Conservation (phyloP, 2,888 invertebrate genomes). For the Amblyjoppa proteus region DNA sequence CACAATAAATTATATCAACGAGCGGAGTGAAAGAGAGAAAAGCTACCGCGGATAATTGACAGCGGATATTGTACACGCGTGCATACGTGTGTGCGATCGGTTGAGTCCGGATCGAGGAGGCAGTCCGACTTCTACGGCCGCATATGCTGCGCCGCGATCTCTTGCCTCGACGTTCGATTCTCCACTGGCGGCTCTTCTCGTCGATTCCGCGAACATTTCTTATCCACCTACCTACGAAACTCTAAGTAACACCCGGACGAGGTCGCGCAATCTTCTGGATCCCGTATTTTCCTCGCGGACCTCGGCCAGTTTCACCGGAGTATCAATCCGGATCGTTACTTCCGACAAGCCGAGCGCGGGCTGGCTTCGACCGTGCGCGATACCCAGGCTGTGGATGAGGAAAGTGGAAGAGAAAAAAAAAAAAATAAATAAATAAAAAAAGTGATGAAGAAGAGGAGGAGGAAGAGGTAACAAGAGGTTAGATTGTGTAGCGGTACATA, state of each 20-base stretch:
- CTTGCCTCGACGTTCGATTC: neutral
- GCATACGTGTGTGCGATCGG: conserved; percentile 5
- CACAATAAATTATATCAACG: conserved; percentile 27
- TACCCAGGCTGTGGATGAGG: neutral
- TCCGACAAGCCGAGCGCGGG: conserved; percentile 42
- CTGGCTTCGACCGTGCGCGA: conserved; percentile 45
- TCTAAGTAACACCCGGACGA: conserved; percentile 2
- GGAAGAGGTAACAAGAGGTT: conserved; percentile 3
- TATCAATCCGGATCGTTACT: conserved; percentile 54
- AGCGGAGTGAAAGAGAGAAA: conserved; percentile 17
- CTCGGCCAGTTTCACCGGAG: conserved; percentile 61
- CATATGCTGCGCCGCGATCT: neutral
- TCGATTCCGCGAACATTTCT: neutral
- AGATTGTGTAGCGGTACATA: conserved; percentile 13
- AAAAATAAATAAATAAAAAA: conserved; percentile 4
- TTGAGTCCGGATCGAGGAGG: neutral
- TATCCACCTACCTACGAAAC: neutral
- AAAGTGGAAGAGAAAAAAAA: conserved; percentile 39
- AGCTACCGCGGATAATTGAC: conserved; percentile 29
- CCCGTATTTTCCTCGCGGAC: conserved; percentile 10
- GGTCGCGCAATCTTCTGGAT: neutral
- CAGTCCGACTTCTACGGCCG: neutral
- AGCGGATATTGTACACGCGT: neutral
- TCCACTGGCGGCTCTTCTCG: neutral
- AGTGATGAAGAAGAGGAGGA: neutral